Conservation (phyloP, 2,113 vertebrate genomes). For the Brachyhypopomus occidentalis region DNA sequence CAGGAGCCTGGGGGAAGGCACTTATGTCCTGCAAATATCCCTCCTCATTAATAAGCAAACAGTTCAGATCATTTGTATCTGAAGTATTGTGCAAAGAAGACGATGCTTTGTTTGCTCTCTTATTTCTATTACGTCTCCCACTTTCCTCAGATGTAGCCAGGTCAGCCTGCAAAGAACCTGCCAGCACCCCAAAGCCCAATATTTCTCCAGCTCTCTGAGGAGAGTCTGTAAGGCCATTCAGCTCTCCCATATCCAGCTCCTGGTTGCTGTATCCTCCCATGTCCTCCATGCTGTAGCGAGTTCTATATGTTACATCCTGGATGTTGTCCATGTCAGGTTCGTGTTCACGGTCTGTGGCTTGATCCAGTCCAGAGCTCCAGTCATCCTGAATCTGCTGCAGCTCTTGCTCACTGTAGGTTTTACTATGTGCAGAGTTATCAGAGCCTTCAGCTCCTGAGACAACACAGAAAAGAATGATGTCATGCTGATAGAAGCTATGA, state of each 20-base stretch:
- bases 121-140: constrained; percentile 55
- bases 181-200: constrained; percentile 57
- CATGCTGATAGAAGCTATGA: background rate
- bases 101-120: constrained; percentile 23
- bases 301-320: constrained; percentile 62
- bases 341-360: constrained; percentile 54
- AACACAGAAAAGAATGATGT: background rate
- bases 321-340: constrained; percentile 53
- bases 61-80: constrained; percentile 64
- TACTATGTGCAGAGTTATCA: constrained; percentile 61
- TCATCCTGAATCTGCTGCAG: constrained; percentile 64
- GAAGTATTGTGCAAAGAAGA: constrained; percentile 51
- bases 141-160: constrained; percentile 50
- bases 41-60: constrained; percentile 76
- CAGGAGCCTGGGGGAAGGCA: constrained; percentile 54
- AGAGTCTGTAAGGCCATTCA: constrained; percentile 63
- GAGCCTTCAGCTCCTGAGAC: constrained; percentile 58
- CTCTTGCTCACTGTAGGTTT: constrained; percentile 63
- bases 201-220: constrained; percentile 56
- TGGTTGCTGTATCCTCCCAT: constrained; percentile 60
- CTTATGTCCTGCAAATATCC: constrained; percentile 72
- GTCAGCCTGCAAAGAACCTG: constrained; percentile 59
- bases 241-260: constrained; percentile 63
- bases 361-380: constrained; percentile 64
- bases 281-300: constrained; percentile 64